Base-by-base conservation (phyloP, 2,888 invertebrate genomes). In the Diplolepis rosae region DNA sequence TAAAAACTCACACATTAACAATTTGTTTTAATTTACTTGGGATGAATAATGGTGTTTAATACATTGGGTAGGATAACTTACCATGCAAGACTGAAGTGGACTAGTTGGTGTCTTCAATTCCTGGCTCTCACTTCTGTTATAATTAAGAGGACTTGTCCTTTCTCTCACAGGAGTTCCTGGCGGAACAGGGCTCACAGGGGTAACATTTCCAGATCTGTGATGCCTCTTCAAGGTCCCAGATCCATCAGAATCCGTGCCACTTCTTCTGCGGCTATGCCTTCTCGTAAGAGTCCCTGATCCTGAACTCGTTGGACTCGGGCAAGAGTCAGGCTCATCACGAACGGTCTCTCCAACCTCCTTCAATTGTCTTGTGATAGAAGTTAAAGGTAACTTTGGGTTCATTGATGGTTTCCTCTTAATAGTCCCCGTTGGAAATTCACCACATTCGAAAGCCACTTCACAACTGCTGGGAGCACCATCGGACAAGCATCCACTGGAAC, bases 391-490 rank as follows among this genome's bases (percentile, higher is more conserved):
- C 89, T 96, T 96, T 6, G 97, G 96, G 87, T 95, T 95, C 94
- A 96, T 95, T 18, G 96, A 95, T 0, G 97, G 97, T 87, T 97
- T 97, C 54, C 97, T 92, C 87, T 97, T 97, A 73, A 97, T 97
- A 35, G 97, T 97, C 35, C 95, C 95, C 89, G 88, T 87, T 76
- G 88, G 88, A 70, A 88, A 88, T 75, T 88, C 88, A 3, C 88
- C 88, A 48, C 88, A 88, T 66, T 88, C 88, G 51, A 88, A 88
- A 1, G 88, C 88, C 45, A 88, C 91, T 84, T 94, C 92, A 80
- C 93, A 93, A 85, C 93, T 93, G 9, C 93, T 93, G 0, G 94
- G 92, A 1, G 94, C 93, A 69, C 93, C 95, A 86, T 95, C 95
- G 1, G 95, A 95, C 78, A 96, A 91, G 84, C 96, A 96, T 22